These are phyloP conservation scores for Leiothrix lutea DNA, from an alignment of 2,113 vertebrate species.

Conservation along the genomic window DNA sequence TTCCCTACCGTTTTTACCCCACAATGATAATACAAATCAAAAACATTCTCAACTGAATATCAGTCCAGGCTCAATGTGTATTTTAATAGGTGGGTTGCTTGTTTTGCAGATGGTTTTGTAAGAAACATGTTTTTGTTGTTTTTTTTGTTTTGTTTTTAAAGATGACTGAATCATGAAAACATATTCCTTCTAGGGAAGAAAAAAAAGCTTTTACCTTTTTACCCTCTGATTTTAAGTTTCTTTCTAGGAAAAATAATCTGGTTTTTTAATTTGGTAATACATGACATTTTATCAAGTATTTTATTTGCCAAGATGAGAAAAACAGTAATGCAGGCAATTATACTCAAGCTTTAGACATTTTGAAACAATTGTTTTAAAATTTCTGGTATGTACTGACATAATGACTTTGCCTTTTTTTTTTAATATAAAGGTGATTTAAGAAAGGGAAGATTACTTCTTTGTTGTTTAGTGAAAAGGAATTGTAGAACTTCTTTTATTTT, in stretches of 20 bases:
- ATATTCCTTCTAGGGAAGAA: neutral
- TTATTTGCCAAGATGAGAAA: neutral
- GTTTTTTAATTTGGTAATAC: neutral
- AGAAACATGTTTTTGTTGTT: neutral
- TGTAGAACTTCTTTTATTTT: neutral
- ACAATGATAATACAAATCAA: neutral
- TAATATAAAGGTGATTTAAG: neutral
- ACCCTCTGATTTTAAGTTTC: neutral
- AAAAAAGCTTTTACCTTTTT: neutral
- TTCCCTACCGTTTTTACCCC: neutral
- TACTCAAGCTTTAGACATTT: neutral
- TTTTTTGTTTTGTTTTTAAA: neutral
- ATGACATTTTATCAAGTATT: neutral
- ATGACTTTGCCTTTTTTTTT: neutral
- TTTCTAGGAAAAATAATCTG: neutral
- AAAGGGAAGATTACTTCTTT: neutral
- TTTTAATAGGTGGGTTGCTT: neutral
- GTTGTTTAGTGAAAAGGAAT: neutral
- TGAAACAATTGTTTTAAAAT: neutral
- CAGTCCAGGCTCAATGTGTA: neutral
- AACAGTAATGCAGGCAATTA: neutral
- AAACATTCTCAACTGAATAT: neutral
- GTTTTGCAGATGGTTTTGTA: neutral
- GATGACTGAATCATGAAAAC: neutral
- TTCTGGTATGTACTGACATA: neutral